Evolutionary conservation across 2,797 vertebrate genomes (phyloP).

Genomic region (Scyliorhinus canicula): DNA sequence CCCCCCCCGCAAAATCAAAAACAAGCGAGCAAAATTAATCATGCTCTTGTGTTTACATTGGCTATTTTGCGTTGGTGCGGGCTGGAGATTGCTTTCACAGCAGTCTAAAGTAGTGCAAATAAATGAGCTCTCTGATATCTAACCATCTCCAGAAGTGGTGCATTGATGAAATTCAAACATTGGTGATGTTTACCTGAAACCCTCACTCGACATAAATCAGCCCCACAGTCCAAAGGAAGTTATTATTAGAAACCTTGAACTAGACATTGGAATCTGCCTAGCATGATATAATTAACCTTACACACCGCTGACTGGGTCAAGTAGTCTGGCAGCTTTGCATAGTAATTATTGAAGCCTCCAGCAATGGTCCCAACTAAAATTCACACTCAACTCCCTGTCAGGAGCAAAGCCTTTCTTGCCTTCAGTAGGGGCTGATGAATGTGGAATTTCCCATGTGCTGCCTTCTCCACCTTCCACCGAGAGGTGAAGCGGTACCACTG

Average conservation of each 20-base stretch:
- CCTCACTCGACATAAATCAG: constrained; percentile 9
- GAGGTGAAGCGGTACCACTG: neutral
- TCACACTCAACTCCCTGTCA: neutral
- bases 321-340: neutral
- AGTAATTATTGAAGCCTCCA: neutral
- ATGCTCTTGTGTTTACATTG: neutral
- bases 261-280: neutral
- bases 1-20: neutral
- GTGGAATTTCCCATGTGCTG: neutral
- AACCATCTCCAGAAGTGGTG: neutral
- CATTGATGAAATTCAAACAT: constrained; percentile 15
- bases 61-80: neutral
- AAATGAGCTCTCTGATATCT: neutral
- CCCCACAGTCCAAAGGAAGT: neutral
- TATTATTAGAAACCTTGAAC: constrained; percentile 14
- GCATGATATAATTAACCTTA: neutral
- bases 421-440: neutral
- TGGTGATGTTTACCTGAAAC: neutral
- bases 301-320: neutral
- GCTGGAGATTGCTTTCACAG: neutral
- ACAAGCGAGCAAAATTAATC: neutral
- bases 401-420: neutral
- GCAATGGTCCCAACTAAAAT: neutral
- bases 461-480: neutral
- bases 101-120: neutral